phyloP scores from a whole-genome alignment of 2,113 vertebrate species.

The Loxodonta africana region DNA sequence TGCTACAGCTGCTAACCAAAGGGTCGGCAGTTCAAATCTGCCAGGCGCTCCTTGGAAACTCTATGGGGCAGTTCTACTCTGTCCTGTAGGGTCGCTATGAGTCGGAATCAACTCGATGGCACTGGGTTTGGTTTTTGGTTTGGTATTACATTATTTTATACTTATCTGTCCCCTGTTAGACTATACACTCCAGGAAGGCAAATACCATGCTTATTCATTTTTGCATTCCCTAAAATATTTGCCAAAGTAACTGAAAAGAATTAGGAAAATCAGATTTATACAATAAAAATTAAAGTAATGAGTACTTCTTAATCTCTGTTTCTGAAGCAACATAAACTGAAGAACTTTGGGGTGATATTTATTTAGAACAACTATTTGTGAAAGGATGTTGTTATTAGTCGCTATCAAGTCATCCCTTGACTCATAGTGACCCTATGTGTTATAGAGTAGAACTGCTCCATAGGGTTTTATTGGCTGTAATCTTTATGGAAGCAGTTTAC shows the following conservation, averaged over 20 bases:
- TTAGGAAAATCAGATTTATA: slow-evolving; percentile 28
- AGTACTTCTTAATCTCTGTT: slow-evolving; percentile 35
- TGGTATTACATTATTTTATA: slow-evolving; percentile 40
- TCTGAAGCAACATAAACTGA: neutral
- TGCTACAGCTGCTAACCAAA: no score
- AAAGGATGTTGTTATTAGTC: no score
- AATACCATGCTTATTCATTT: neutral
- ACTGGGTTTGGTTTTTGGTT: no score
- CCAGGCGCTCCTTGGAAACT: no score
- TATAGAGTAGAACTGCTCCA: no score
- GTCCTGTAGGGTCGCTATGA: no score
- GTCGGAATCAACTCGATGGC: no score
- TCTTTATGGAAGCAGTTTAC: neutral
- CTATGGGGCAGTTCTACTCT: no score
- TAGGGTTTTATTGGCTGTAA: neutral
- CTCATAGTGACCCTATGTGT: no score
- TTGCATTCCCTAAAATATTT: slow-evolving; percentile 40
- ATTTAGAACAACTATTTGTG: slow-evolving; percentile 41
- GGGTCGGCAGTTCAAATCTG: no score
- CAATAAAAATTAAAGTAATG: slow-evolving; percentile 30
- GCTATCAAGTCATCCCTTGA: no score
- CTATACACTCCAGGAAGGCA: neutral
- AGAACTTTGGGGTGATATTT: slow-evolving; percentile 33
- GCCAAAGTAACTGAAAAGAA: slow-evolving; percentile 27
- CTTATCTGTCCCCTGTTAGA: neutral